Evolutionary conservation across 2,797 vertebrate genomes (phyloP).

Genomic region (Momotus momota): DNA sequence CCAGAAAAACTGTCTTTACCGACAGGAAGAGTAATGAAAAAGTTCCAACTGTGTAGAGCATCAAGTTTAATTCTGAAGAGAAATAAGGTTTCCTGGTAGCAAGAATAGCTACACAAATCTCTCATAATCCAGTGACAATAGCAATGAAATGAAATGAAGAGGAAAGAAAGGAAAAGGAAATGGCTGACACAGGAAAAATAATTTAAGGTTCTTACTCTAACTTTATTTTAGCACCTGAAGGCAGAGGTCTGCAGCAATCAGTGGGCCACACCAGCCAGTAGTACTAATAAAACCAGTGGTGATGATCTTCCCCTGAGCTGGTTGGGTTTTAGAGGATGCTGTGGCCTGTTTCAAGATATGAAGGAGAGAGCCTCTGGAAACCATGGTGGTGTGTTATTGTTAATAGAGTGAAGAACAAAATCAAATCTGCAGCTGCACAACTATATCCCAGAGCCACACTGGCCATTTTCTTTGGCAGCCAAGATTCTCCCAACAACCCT

Average conservation of each 20-base stretch:
- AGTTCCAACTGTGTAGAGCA: background rate
- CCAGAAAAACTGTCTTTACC: background rate
- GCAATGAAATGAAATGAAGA: background rate
- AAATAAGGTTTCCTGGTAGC: background rate
- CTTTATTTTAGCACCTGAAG: background rate
- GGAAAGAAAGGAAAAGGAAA: background rate
- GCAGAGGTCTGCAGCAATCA: background rate
- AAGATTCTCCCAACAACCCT: background rate
- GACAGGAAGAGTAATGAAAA: background rate
- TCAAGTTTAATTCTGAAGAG: background rate
- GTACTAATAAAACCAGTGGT: background rate
- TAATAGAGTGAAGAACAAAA: background rate
- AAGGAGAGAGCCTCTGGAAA: background rate
- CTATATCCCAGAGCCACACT: background rate
- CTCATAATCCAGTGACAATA: background rate
- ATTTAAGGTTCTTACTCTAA: background rate
- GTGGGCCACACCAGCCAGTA: background rate
- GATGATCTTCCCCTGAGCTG: background rate
- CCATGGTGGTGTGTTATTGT: accelerated
- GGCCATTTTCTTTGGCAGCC: background rate
- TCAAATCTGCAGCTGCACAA: background rate
- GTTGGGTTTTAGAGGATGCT: background rate
- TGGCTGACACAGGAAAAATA: background rate
- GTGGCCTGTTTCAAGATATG: background rate
- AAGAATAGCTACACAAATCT: background rate